These are phyloP conservation scores for Centroberyx gerrardi DNA, from an alignment of 2,797 vertebrate species.

Conservation along the genomic window DNA sequence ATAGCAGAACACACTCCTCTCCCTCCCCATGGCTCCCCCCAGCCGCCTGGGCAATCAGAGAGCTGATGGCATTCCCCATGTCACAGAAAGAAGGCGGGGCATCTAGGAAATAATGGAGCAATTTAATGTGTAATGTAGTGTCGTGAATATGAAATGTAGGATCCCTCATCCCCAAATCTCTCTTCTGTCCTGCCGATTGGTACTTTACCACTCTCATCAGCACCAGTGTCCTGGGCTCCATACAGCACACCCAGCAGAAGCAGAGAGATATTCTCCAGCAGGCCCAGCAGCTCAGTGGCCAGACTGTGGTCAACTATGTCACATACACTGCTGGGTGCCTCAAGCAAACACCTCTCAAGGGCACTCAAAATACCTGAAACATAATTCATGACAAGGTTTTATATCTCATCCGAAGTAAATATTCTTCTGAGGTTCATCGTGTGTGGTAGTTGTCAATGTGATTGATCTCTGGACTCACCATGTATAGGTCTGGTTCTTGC, in stretches of 20 bases:
- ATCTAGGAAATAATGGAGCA: slow-evolving; percentile 68
- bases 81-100: slow-evolving; percentile 91
- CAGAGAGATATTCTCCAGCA: slow-evolving; percentile 86
- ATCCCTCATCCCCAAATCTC: neutral
- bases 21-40: slow-evolving; percentile 67
- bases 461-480: slow-evolving; percentile 70
- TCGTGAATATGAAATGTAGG: slow-evolving; percentile 3
- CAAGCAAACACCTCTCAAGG: slow-evolving; percentile 89
- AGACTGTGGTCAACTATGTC: slow-evolving; percentile 66
- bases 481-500: slow-evolving; percentile 88
- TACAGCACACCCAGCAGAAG: slow-evolving; percentile 89
- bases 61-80: slow-evolving; percentile 92
- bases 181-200: neutral
- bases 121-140: neutral
- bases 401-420: neutral
- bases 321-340: slow-evolving; percentile 72
- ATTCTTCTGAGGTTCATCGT: neutral
- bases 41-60: slow-evolving; percentile 84
- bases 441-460: neutral
- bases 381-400: slow-evolving; percentile 5
- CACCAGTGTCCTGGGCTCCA: slow-evolving; percentile 70
- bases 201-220: slow-evolving; percentile 74
- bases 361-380: slow-evolving; percentile 87
- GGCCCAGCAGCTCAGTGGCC: slow-evolving; percentile 73
- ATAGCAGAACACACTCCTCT: slow-evolving; percentile 88